phyloP scores from a whole-genome alignment of 2,888 invertebrate genomes.

The Drosophila mimica region DNA sequence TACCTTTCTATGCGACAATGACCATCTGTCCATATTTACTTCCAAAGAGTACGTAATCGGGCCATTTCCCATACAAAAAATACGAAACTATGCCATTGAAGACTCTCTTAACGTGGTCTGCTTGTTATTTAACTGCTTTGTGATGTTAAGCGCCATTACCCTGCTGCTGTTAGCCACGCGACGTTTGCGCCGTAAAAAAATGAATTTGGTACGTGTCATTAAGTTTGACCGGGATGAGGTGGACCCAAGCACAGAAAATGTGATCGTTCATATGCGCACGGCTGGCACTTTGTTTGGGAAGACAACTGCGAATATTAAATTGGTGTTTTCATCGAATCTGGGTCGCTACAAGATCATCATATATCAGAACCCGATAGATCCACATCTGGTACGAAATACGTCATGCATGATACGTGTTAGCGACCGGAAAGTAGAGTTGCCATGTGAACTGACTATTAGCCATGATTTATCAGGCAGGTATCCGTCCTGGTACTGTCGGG shows the following conservation, averaged over 20 bases:
- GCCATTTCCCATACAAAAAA: constrained; percentile 5
- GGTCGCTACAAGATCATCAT: constrained; percentile 39
- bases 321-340: constrained; percentile 36
- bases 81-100: neutral
- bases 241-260: constrained; percentile 17
- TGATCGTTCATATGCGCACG: constrained; percentile 42
- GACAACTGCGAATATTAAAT: constrained; percentile 38
- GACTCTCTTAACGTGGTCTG: neutral
- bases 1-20: neutral
- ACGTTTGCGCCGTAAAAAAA: neutral
- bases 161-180: constrained; percentile 5
- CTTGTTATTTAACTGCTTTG: neutral
- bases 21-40: constrained; percentile 26
- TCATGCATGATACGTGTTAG: constrained; percentile 39
- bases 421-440: constrained; percentile 31
- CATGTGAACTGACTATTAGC: constrained; percentile 39
- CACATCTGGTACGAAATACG: constrained; percentile 22
- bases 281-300: constrained; percentile 12
- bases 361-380: constrained; percentile 41
- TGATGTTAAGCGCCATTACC: neutral
- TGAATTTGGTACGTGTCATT: constrained; percentile 37
- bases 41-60: constrained; percentile 21
- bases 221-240: constrained; percentile 16
- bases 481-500: constrained; percentile 46
- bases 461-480: constrained; percentile 39